Conservation (phyloP, 2,113 vertebrate genomes). For the Rhagologus leucostigma region DNA sequence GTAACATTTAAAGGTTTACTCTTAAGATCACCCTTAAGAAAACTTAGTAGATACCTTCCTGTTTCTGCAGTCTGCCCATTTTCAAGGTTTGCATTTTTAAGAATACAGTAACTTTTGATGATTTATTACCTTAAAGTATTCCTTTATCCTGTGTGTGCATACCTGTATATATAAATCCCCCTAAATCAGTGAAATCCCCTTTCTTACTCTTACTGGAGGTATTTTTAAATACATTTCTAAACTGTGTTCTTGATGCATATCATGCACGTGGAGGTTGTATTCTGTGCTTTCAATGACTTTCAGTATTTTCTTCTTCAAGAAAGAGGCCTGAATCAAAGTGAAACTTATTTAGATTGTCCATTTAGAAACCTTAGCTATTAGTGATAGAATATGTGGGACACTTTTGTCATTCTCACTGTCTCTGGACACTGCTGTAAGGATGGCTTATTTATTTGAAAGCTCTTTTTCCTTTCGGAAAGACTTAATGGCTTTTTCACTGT, state of each 20-base stretch:
- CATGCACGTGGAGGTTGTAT: neutral
- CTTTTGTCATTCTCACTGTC: neutral
- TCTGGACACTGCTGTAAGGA: slow-evolving; percentile 17
- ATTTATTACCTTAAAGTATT: neutral
- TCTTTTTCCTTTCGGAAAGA: slow-evolving; percentile 55
- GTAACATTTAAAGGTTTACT: neutral
- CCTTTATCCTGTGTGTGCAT: neutral
- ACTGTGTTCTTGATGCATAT: neutral
- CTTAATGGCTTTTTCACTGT: slow-evolving; percentile 70
- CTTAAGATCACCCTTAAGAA: neutral
- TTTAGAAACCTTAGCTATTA: neutral
- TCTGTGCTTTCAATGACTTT: neutral
- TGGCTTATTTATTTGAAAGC: slow-evolving; percentile 56
- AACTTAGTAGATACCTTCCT: neutral
- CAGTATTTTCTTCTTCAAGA: neutral
- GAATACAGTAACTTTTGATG: neutral
- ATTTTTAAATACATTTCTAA: neutral
- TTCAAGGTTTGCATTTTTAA: neutral
- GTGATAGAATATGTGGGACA: neutral
- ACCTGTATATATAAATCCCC: neutral
- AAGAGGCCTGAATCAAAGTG: neutral
- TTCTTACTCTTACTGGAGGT: neutral
- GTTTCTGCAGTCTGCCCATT: neutral
- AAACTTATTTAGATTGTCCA: neutral
- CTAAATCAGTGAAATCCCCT: neutral